Evolutionary conservation across 2,888 invertebrate genomes (phyloP), one percentile per base, ranked within the genome.

Genomic region (Xestia ashworthii): DNA sequence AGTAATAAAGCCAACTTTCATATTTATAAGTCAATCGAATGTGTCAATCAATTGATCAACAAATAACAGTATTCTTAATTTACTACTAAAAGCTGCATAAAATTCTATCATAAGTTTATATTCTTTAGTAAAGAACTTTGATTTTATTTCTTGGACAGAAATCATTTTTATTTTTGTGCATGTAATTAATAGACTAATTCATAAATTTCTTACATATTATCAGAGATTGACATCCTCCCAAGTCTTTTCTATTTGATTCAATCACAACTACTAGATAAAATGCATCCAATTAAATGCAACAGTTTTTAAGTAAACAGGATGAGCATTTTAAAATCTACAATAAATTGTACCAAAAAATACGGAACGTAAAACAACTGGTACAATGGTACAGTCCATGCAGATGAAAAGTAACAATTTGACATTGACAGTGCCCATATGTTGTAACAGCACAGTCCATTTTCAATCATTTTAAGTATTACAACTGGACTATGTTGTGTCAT

Each of bases 181-280:
- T 32, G 19, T 66, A 70, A 16, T 22, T 25, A 81, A 22, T 58
- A 72, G 0, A 70, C 5, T 16, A 65, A 64, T 55, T 50, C n/a
- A 53, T 67, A 53, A 32, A 32, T 22, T 74, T 25, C 48, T 55
- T 53, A 66, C n/a, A 60, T n/a, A 44, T 58, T 46, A n/a, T 46
- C 41, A 48, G 62, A 82, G 77, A 78, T 73, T 70, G 25, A 22
- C 44, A 70, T 77, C 78, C 77, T 82, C 69, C 1, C 32, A 67
- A 77, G 46, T 67, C 38, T 72, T 60, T 60, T 60, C 1, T 22
- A 58, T 48, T 48, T 32, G 0, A 11, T 32, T n/a, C 44, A 78
- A 44, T 44, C 5, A 25, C 55, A 16, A n/a, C 48, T 78, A 70
- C 44, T 22, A 58, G n/a, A 11, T 60, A 46, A 4, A 5, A 22